Conservation (phyloP, 1,140 invertebrate genomes). For the Fopius arisanus region DNA sequence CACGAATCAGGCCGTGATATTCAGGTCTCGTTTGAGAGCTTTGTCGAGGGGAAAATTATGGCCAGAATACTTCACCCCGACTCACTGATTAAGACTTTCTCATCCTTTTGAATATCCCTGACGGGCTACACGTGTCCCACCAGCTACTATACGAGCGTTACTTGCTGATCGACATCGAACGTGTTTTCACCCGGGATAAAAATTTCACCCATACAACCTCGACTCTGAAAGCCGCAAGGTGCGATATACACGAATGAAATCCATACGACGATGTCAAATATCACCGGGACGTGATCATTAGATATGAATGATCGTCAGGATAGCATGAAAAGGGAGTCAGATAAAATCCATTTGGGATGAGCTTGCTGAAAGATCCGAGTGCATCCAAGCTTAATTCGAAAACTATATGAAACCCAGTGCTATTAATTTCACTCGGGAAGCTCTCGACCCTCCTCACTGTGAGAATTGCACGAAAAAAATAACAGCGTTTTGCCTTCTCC, state of each 20-base stretch:
- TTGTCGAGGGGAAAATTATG: neutral
- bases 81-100: neutral
- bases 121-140: neutral
- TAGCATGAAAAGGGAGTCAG: neutral
- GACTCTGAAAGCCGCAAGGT: neutral
- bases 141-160: neutral
- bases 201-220: neutral
- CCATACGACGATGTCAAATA: neutral
- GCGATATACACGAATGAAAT: neutral
- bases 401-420: no score
- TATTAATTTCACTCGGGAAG: no score
- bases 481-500: neutral
- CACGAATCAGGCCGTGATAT: neutral
- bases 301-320: neutral
- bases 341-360: neutral
- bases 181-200: neutral
- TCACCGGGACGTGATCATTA: neutral
- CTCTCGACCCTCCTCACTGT: neutral
- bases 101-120: neutral
- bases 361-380: neutral
- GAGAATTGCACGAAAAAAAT: neutral
- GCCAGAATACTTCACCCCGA: neutral
- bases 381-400: neutral
- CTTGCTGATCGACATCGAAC: neutral
- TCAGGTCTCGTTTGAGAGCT: neutral